Base-by-base conservation (phyloP, 1,140 invertebrate genomes). In the Adelges cooleyi region DNA sequence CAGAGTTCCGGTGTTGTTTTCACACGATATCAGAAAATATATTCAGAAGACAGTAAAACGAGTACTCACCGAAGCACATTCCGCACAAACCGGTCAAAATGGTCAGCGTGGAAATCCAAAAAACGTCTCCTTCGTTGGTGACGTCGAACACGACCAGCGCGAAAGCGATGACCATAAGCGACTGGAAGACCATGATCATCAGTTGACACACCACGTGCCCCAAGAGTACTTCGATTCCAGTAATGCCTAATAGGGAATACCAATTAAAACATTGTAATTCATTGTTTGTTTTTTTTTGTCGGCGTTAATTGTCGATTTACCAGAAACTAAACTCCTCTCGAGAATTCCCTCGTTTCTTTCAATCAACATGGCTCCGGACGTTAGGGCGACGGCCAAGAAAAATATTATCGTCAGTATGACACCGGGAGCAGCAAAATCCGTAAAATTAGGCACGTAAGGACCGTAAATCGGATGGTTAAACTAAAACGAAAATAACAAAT, bases 401-500 rank as follows among this genome's bases (percentile, higher is more conserved):
- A 94, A 96, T 1, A 93, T 89, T 71, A 95, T 95, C n/a, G 89
- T 94, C 68, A 95, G 77, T 72, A 95, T 92, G 62, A 96, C 87
- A 69, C 93, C 93, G 38, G 93, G 92, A 27, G 92, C 92, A 68
- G 95, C 93, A 75, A 96, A 97, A 75, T 95, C 89, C 2, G 90
- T 94, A 73, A 95, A 95, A 66, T 88, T 91, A 20, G 92, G 90
- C 70, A 88, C 81, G 69, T 81, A 83, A 23, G 84, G 83, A 53
- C 92, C 93, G 75, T 95, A 96, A 69, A 97, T 85, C 5, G 91
- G 90, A 13, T 89, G 80, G 68, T 80, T 77, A 68, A 81, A 76
- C 78, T 82, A 71, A 48, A 78, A 51, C 50, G 0, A 53, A 44
- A 66, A 66, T 38, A 18, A 23, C 25, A 17, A 42, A 54, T 1